Base-by-base conservation (phyloP, 1,140 invertebrate genomes). In the Harlomillsia oculata region DNA sequence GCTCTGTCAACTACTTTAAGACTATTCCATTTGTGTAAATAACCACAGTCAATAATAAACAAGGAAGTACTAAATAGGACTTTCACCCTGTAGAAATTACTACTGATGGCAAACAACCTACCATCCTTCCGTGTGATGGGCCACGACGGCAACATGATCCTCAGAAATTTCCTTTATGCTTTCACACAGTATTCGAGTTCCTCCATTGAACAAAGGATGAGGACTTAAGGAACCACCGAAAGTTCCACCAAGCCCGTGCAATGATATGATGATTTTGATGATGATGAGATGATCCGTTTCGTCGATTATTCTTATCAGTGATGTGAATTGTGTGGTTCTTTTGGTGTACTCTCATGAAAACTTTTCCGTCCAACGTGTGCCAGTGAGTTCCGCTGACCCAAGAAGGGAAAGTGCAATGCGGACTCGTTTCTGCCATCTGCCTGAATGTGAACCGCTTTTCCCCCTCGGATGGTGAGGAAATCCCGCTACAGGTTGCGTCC, bases 301-400 rank as follows among this genome's bases (percentile, higher is more conserved):
- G 46, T 26, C 50, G 34, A 1, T 30, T 74, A 48, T 63, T 52
- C 32, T 63, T 51, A 63, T 80, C 80, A 77, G 76, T 70, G 80
- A 78, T 57, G 74, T 71, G 81, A 29, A 87, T 73, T 0, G 82
- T 83, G 0, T 82, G 82, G 65, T 87, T 86, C 66, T 79, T 78
- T 54, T 80, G 80, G 44, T 82, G 82, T 67, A 86, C 84, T 50
- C 80, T 80, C 69, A 84, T 87, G 18, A 80, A 80, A 63, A 80
- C 79, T 11, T 77, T 76, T 56, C 83, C 78, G 69, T 88, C 84
- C 53, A 88, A 72, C 53, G 83, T 85, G 68, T 84, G 80, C 85
- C 85, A 88, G 34, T 84, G 85, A 58, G 84, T 81, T 14, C 79
- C 77, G 41, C 81, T 82, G 44, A 87, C 76, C 85, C 85, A 88